These are phyloP conservation scores for Ectropis crepuscularia DNA, from an alignment of 2,888 invertebrate genomes.

Conservation along the genomic window DNA sequence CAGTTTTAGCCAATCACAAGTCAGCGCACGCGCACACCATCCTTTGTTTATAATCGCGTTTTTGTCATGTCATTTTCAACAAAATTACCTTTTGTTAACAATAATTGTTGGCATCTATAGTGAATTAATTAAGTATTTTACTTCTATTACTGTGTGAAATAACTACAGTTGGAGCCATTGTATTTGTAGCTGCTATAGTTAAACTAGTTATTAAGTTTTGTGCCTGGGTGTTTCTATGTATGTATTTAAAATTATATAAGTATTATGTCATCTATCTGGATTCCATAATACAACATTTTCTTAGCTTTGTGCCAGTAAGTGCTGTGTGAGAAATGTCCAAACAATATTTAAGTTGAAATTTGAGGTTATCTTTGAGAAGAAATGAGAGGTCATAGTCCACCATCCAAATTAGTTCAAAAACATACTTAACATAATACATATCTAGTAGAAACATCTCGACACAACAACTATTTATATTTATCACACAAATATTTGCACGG, in stretches of 20 bases:
- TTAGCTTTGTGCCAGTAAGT: no score
- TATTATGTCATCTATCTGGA: background rate
- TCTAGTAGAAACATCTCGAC: no score
- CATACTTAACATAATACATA: no score
- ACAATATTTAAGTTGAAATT: no score
- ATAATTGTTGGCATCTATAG: slow-evolving; percentile 21
- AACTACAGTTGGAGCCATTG: slow-evolving; percentile 23
- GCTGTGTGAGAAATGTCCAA: no score
- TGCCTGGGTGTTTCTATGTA: background rate
- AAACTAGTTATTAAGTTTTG: background rate
- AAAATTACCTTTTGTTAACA: slow-evolving; percentile 53
- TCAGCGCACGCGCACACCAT: slow-evolving; percentile 63
- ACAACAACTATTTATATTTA: no score
- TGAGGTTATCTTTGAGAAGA: no score
- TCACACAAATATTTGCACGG: no score
- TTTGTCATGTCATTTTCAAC: slow-evolving; percentile 63
- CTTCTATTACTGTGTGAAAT: slow-evolving; percentile 21
- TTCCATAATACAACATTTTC: no score
- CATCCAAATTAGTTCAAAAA: no score
- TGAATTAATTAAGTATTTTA: slow-evolving; percentile 25
- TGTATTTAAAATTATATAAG: background rate
- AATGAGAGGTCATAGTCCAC: no score
- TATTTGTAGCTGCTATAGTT: slow-evolving; percentile 15
- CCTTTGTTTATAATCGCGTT: slow-evolving; percentile 69
- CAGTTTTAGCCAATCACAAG: slow-evolving; percentile 80